Conservation (phyloP, 2,113 vertebrate species). For the Cavia aperea region DNA sequence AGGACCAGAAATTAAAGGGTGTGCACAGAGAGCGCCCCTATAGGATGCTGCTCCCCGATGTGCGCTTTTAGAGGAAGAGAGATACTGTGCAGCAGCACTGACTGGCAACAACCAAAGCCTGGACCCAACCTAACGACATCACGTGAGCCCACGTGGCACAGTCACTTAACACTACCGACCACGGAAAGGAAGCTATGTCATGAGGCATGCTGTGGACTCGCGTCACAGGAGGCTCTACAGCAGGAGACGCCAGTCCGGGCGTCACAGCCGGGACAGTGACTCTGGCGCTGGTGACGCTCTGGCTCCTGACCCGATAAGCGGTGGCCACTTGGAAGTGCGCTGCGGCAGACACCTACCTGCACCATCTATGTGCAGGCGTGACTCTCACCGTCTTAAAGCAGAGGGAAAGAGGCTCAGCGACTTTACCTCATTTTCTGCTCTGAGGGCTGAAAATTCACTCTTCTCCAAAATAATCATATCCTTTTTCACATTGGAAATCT, state of each 20-base stretch:
- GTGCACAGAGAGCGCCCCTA: background rate
- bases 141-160: background rate
- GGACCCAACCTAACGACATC: background rate
- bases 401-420: background rate
- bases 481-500: constrained; percentile 90
- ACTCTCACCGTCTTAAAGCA: no score
- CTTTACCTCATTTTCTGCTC: constrained; percentile 92
- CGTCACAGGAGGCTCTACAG: background rate
- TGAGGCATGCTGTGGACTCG: background rate
- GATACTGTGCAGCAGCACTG: background rate
- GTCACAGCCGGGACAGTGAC: rapidly evolving
- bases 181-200: background rate
- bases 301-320: no score
- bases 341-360: background rate
- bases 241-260: background rate
- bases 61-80: background rate
- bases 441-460: constrained; percentile 93
- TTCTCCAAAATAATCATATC: constrained; percentile 99
- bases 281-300: rapidly evolving
- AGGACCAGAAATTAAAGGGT: background rate
- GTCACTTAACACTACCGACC: rapidly evolving
- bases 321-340: no score
- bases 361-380: rapidly evolving
- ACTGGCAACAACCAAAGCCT: background rate
- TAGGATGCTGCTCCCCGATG: rapidly evolving